Percentiles rank a stretch among this genome's conserved stretches.
phyloP scores from a whole-genome alignment of 2,797 vertebrate species.

The Micromesistius poutassou region DNA sequence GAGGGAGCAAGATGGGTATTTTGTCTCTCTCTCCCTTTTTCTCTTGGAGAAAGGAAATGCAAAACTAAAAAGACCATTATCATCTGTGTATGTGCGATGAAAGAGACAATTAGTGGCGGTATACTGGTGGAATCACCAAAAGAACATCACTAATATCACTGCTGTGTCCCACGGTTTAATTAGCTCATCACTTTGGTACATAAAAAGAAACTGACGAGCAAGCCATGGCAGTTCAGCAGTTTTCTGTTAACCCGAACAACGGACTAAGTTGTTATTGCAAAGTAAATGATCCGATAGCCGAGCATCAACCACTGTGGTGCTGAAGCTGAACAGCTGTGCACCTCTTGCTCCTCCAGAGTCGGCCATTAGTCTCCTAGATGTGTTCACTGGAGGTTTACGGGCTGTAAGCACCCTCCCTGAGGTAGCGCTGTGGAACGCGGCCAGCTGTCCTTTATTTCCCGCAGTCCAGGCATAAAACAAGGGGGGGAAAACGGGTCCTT shows the following conservation, averaged over 20 bases:
- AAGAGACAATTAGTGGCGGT: neutral
- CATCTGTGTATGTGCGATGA: neutral
- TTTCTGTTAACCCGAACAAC: neutral
- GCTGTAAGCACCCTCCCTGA: neutral
- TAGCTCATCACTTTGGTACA: neutral
- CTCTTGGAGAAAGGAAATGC: neutral
- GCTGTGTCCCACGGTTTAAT: neutral
- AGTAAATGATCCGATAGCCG: neutral
- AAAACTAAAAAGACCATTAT: neutral
- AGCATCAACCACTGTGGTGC: neutral
- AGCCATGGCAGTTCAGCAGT: no score
- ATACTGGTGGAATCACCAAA: neutral
- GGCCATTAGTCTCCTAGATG: neutral
- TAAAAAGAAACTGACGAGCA: neutral
- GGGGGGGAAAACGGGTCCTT: neutral
- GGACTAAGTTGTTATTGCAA: neutral
- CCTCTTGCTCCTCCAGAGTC: neutral
- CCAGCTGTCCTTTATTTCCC: neutral
- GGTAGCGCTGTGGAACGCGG: neutral
- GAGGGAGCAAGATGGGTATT: neutral
- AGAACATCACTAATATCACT: neutral
- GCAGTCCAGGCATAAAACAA: neutral
- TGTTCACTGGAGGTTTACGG: conserved; percentile 1
- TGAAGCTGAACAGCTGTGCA: neutral
- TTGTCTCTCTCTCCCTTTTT: neutral